Evolutionary conservation across 2,113 vertebrate species (phyloP), one percentile per base, ranked within the genome.

Genomic region (Galbula dea): DNA sequence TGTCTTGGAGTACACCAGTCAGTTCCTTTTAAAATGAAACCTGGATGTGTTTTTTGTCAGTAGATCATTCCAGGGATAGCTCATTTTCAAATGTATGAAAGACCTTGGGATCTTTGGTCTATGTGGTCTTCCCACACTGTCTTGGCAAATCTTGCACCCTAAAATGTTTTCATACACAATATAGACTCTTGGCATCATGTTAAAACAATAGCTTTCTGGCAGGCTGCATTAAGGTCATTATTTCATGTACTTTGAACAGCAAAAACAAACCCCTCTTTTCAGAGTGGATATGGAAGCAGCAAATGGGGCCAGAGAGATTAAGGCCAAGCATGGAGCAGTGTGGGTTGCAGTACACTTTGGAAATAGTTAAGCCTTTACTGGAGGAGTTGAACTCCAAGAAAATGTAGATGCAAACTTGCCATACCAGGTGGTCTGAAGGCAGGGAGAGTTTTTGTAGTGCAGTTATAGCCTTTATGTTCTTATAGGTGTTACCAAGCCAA

Each of bases 151-250:
- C 8, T 63, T 71, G 34, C 11, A 63, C 8, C 18, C 18, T 43
- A 45, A 76, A 79, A 77, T 69, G 30, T 29, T 49, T 46, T 86
- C 3, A 0, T 45, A 32, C 20, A 15, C 17, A 30, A 14, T 41
- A 77, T 2, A 73, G 71, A 19, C 10, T 37, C 17, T 29, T 73
- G 62, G 15, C 17, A 41, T 15, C 0, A 0, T 29, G 10, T 72
- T 85, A 30, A 17, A 61, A 84, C 21, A 27, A 6, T 2, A 23
- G 3, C 13, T 45, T 83, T 49, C 55, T 58, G 17, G 17, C 16
- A 54, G 34, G 21, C 37, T 80, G 18, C 7, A 6, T 36, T 59
- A 68, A 55, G 18, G n/a, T 65, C 19, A 2, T 68, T 65, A 37
- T 76, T 79, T 63, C 51, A 6, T 8, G 1, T 77, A 12, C 46